phyloP scores from a whole-genome alignment of 2,797 vertebrate genomes.

The Neostethus bicornis region DNA sequence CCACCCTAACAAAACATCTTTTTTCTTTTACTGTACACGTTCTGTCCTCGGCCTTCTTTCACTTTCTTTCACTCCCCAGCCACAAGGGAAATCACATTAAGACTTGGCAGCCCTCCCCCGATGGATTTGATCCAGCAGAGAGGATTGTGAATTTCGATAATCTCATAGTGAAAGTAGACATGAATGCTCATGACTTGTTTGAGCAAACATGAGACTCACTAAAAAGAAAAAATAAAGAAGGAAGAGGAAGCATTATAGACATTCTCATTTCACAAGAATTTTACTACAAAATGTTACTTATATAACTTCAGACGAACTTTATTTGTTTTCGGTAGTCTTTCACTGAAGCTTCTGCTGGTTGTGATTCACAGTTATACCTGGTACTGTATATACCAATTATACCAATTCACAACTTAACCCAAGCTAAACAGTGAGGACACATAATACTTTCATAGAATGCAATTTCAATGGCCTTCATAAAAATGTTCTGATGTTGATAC shows the following conservation, averaged over 20 bases:
- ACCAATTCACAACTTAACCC: too few species aligned
- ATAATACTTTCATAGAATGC: too few species aligned
- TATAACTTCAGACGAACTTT: too few species aligned
- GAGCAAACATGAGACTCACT: slow-evolving; percentile 48
- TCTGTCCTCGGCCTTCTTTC: slow-evolving; percentile 19
- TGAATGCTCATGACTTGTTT: slow-evolving; percentile 53
- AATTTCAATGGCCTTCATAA: too few species aligned
- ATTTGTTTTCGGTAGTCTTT: too few species aligned
- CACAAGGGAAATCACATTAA: slow-evolving; percentile 79
- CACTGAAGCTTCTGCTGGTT: neutral
- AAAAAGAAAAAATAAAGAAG: slow-evolving; percentile 31
- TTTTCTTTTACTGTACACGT: slow-evolving; percentile 26
- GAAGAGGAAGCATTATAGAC: slow-evolving; percentile 26
- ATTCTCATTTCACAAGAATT: slow-evolving; percentile 12
- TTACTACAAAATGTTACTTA: slow-evolving; percentile 14
- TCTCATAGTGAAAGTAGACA: slow-evolving; percentile 77
- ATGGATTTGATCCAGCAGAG: slow-evolving; percentile 71
- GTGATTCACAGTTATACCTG: neutral
- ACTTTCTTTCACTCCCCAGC: slow-evolving; percentile 17
- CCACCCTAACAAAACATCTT: neutral
- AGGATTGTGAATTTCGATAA: slow-evolving; percentile 77
- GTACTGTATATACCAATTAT: too few species aligned
- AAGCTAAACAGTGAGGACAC: neutral
- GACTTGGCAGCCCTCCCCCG: slow-evolving; percentile 61
- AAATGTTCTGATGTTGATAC: too few species aligned